These are phyloP conservation scores for Chalcosyrphus nemorum DNA, from an alignment of 2,888 invertebrate species.

Conservation along the genomic window DNA sequence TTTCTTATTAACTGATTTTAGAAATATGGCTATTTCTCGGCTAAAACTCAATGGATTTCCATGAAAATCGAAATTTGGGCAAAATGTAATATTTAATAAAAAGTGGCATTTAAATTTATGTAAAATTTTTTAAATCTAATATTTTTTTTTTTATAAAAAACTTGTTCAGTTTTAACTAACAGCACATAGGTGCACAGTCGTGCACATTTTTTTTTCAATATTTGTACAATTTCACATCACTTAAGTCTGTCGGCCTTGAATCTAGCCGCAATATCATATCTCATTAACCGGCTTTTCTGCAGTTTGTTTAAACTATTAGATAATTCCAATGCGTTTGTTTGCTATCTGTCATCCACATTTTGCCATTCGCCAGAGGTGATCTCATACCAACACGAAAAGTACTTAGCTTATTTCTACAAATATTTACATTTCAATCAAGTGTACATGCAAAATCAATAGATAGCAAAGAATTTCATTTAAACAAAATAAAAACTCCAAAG, in stretches of 20 bases:
- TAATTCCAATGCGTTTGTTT: conserved; percentile 32
- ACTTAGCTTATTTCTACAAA: background rate
- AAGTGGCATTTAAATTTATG: too few relatives aligned
- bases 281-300: background rate
- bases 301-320: background rate
- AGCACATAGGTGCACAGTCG: too few relatives aligned
- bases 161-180: too few relatives aligned
- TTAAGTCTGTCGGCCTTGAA: background rate
- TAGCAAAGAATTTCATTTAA: background rate
- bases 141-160: too few relatives aligned
- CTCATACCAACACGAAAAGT: background rate
- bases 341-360: conserved; percentile 3
- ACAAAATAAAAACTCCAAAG: background rate
- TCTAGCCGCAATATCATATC: background rate
- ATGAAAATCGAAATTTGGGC: too few relatives aligned
- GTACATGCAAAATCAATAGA: conserved; percentile 2
- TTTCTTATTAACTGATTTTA: too few relatives aligned
- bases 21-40: too few relatives aligned
- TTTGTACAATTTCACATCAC: background rate
- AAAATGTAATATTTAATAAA: too few relatives aligned
- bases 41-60: too few relatives aligned
- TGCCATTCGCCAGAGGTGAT: background rate
- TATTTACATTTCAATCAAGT: conserved; percentile 16
- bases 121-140: too few relatives aligned
- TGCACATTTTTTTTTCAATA: too few relatives aligned